Conservation (phyloP, 1,140 invertebrate species). For the Brachionus rubens region DNA sequence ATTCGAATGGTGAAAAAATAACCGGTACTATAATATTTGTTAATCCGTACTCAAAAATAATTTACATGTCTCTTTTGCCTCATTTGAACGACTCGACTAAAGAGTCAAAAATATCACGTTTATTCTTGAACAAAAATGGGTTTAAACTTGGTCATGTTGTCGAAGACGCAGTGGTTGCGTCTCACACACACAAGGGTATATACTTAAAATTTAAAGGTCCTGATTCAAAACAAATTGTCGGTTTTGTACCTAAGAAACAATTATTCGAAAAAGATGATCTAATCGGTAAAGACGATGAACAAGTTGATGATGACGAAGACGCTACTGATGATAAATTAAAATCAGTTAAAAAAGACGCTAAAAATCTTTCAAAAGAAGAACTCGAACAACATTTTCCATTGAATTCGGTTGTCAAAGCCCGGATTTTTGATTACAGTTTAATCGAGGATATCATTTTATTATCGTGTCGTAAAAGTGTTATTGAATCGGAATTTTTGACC, state of each 20-base stretch:
- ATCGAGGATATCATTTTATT: conserved; percentile 47
- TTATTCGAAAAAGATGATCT: conserved; percentile 35
- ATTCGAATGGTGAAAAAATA: background rate
- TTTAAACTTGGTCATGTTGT: background rate
- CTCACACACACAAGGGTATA: conserved; percentile 19
- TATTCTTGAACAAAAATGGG: background rate
- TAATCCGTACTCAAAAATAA: conserved; percentile 38
- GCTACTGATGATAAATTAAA: conserved; percentile 56
- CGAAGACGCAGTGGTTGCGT: background rate
- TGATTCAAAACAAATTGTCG: conserved; percentile 6
- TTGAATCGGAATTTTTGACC: conserved; percentile 62
- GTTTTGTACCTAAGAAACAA: conserved; percentile 40
- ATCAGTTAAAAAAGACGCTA: conserved; percentile 48
- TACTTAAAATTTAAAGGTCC: conserved; percentile 21
- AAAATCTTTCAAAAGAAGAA: conserved; percentile 1
- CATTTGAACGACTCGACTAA: conserved; percentile 34
- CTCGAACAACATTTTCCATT: conserved; percentile 57
- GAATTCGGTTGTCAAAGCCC: conserved; percentile 59
- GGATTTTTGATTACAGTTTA: conserved; percentile 62
- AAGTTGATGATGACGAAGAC: conserved; percentile 52
- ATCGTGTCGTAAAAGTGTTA: conserved; percentile 50
- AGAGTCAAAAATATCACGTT: background rate
- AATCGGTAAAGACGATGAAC: background rate
- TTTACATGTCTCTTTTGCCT: conserved; percentile 24
- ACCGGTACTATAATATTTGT: conserved; percentile 34